Evolutionary conservation across 1,140 invertebrate species (phyloP), one percentile per base, ranked within the genome.

Genomic region (Drosophila nigrodunni): DNA sequence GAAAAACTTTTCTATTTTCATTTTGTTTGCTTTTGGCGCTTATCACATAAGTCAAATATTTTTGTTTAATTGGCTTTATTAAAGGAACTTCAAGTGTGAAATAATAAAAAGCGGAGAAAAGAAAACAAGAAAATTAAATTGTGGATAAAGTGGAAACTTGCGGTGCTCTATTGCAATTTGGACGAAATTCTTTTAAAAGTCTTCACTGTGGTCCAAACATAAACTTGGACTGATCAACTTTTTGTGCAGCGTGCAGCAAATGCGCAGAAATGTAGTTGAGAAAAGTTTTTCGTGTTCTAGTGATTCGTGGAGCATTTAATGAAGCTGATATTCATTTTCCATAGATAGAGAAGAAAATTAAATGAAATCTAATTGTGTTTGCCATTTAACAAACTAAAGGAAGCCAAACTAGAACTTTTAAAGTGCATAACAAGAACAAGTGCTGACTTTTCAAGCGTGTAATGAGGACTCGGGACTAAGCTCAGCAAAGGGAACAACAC

Each of bases 351-450:
- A 11, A 52, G 15, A 50, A 34, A 15, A 70, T 68, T 65, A 64
- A 66, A 70, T 55, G 60, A 55, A 13, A 52, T 54, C 43, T 37
- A 21, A 57, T 49, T 66, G 35, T 71, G 52, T 71, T 30, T 30
- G 44, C 11, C n/a, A 34, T 47, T 37, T 21, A 37, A 15, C 7
- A 44, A 58, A n/a, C 10, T 41, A 2, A 46, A 50, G 37, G 59
- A 25, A 47, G 15, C 34, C 35, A 59, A n/a, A 34, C 6, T 6
- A 34, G 3, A 13, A 47, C 41, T 43, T 43, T 43, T 5, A 47
- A 47, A 21, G 15, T 8, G n/a, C 15, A 15, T 18, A 21, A 21
- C 35, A 30, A 52, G 30, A 52, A 35, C 50, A 34, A 13, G 49
- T 21, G 11, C 7, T 59, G 18, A 9, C 11, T 13, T 49, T 30